Evolutionary conservation across 2,888 invertebrate genomes (phyloP), one percentile per base, ranked within the genome.

Genomic region (Amiota mariae): DNA sequence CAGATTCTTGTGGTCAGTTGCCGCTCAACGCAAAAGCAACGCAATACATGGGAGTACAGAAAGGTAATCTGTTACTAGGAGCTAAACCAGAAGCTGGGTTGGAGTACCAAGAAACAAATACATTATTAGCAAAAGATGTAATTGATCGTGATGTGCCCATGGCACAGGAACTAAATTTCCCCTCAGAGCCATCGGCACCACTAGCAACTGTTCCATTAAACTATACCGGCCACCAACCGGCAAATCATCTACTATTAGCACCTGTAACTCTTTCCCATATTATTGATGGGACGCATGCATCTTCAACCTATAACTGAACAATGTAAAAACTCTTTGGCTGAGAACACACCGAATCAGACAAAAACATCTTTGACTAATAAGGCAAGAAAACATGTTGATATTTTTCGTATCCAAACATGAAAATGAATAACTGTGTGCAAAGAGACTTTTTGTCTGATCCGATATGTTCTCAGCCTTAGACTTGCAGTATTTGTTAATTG

Each of bases 1-100:
- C 90, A 0, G 88, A 84, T 68, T 90, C 90, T n/a, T 91, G 91
- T 70, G 91, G 91, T 0, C 80, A 81, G 18, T 64, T 88, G 66
- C 90, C 90, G 0, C 75, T 88, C 4, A 89, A 88, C 73, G 88
- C 90, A 24, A 90, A 88, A 76, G 87, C 90, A 1, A 88, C 88
- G 0, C 88, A 88, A 15, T 88, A 88, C 61, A 89, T 89, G 82
- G 90, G 89, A 20, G 88, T 89, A 54, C 89, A 89, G 75, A 86
- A 89, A 15, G 89, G 89, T 1, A 85, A 85, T 72, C 77, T 89
- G 3, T 64, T 89, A 67, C 82, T 89, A 82, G 89, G 89, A 47
- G 87, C 87, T 47, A 89, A 89, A 73, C 89, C 89, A 0, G 89
- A 88, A 73, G 89, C 88, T 1, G 88, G 88, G 6, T 82, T 88